Conservation (phyloP, 2,797 vertebrate genomes). For the Rhynchonycteris naso region DNA sequence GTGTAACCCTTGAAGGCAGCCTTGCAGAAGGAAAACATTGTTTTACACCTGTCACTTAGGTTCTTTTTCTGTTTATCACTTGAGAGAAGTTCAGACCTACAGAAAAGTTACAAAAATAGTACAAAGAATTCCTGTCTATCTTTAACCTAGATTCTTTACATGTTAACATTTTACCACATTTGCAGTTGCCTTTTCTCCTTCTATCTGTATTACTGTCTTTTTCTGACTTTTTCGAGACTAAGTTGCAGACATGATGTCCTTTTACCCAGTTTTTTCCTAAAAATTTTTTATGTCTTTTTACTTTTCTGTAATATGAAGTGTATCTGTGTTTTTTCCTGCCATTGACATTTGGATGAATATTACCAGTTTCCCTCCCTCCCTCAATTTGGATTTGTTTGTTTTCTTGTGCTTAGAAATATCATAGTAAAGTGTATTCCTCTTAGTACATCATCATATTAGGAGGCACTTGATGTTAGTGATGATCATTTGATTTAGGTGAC, state of each 20-base stretch:
- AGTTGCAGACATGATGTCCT: not conserved
- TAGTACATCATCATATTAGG: not conserved
- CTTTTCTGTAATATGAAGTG: slow-evolving; percentile 21
- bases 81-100: not conserved
- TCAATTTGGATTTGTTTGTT: not conserved
- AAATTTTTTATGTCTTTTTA: not conserved
- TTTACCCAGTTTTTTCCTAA: not conserved
- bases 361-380: too few species aligned
- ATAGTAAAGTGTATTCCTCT: slow-evolving; percentile 1
- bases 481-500: not conserved
- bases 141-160: slow-evolving; percentile 16
- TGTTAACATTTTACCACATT: not conserved
- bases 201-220: not conserved
- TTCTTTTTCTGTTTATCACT: not conserved
- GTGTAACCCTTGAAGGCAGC: not conserved
- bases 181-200: not conserved
- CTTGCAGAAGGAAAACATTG: not conserved
- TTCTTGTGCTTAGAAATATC: slow-evolving; percentile 1
- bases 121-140: not conserved
- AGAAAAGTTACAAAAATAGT: slow-evolving; percentile 10
- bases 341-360: not conserved
- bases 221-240: not conserved
- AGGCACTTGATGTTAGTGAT: not conserved
- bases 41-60: not conserved
- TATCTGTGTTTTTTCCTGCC: slow-evolving; percentile 30